Evolutionary conservation across 2,888 invertebrate species (phyloP).

Genomic region (Drosophila pseudotalamancana): DNA sequence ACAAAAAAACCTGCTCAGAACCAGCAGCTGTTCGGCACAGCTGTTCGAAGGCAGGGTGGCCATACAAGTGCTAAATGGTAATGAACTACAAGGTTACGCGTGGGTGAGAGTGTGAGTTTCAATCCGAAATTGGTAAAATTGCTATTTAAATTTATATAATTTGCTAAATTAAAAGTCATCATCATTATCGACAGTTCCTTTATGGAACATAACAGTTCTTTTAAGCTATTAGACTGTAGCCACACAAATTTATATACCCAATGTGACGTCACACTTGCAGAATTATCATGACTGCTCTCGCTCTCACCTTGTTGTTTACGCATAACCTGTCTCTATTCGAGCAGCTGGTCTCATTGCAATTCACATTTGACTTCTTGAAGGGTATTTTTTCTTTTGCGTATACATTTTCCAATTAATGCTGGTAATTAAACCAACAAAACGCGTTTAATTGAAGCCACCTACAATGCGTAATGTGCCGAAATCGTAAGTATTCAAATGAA

Average conservation of each 20-base stretch:
- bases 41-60: slow-evolving; percentile 34
- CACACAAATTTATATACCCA: too few relatives aligned
- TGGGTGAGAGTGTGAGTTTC: neutral
- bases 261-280: slow-evolving; percentile 29
- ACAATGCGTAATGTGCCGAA: slow-evolving; percentile 80
- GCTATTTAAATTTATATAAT: neutral
- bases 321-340: slow-evolving; percentile 1
- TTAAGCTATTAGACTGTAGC: too few relatives aligned
- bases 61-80: neutral
- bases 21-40: slow-evolving; percentile 44
- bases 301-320: slow-evolving; percentile 15
- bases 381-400: slow-evolving; percentile 69
- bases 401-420: slow-evolving; percentile 47
- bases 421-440: slow-evolving; percentile 37
- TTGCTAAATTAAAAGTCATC: neutral
- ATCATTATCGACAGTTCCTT: too few relatives aligned
- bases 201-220: too few relatives aligned
- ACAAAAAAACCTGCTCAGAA: slow-evolving; percentile 40
- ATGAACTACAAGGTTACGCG: neutral
- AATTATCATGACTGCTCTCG: neutral
- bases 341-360: slow-evolving; percentile 53
- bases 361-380: slow-evolving; percentile 82
- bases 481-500: slow-evolving; percentile 54
- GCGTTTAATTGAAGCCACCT: slow-evolving; percentile 24
- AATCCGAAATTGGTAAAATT: too few relatives aligned